Percentiles rank a stretch among this genome's conserved stretches.
Conservation (phyloP, 1,140 invertebrate genomes). For the Platyscapa corneri region DNA sequence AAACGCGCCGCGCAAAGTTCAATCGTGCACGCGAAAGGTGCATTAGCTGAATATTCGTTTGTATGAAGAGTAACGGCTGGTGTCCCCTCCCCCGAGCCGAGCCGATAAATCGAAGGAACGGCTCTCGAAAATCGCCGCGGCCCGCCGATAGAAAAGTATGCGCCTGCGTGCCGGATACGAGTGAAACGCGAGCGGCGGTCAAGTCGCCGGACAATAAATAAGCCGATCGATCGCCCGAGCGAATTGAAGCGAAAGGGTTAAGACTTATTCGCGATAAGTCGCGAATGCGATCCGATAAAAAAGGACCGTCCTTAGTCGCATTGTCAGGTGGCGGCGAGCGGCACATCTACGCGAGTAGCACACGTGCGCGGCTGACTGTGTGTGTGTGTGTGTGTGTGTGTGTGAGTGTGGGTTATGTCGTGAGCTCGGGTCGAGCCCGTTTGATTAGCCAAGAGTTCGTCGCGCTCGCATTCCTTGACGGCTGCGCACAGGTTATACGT, state of each 20-base stretch:
- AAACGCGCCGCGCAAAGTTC: not conserved
- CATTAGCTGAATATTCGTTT: no score
- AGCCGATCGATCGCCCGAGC: no score
- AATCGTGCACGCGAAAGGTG: not conserved
- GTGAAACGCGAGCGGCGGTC: not conserved
- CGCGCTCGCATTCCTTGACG: conserved; percentile 68
- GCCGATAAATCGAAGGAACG: not conserved
- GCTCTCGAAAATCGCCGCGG: not conserved
- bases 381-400: no score
- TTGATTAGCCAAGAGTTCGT: conserved; percentile 68
- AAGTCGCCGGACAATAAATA: not conserved
- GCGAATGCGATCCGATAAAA: not conserved
- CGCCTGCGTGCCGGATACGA: not conserved
- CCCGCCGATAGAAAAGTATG: not conserved
- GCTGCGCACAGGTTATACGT: conserved; percentile 39
- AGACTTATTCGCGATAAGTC: no score
- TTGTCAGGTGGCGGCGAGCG: conserved; percentile 27
- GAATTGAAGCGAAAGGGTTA: no score
- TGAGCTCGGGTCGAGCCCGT: conserved; percentile 51
- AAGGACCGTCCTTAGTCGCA: conserved; percentile 19
- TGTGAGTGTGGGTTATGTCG: conserved; percentile 54
- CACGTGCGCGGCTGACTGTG: no score
- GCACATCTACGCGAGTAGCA: not conserved
- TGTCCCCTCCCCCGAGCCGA: no score
- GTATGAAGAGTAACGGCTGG: no score